These are phyloP conservation scores for Caracal caracal DNA, from an alignment of 2,113 vertebrate species.

Conservation along the genomic window DNA sequence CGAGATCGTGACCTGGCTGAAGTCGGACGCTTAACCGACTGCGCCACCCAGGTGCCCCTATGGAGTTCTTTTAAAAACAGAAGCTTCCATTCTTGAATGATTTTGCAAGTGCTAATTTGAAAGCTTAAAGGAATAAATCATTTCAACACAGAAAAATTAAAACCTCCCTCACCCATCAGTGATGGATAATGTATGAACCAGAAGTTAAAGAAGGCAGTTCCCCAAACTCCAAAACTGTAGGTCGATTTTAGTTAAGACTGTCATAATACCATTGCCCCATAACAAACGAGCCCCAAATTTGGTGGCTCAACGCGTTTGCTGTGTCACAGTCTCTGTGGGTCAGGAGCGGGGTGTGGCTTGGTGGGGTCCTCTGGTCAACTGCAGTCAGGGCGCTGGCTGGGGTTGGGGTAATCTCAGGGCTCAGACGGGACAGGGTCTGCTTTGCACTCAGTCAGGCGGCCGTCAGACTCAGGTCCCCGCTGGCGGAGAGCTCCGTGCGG, in stretches of 20 bases:
- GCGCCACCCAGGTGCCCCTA: no score
- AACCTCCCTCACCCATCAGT: neutral
- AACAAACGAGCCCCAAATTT: neutral
- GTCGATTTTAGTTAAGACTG: neutral
- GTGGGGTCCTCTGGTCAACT: no score
- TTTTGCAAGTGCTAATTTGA: neutral
- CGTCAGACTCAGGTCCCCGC: neutral
- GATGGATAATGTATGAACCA: neutral
- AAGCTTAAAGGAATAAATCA: neutral
- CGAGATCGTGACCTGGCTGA: no score
- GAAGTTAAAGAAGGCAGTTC: neutral
- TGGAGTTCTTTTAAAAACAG: neutral
- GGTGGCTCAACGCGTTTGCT: neutral
- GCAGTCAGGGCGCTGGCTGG: no score
- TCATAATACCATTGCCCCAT: neutral
- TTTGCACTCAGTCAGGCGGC: rapidly evolving
- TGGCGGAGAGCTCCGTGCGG: neutral
- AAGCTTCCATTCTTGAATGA: neutral
- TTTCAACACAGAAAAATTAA: neutral
- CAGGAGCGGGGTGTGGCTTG: neutral
- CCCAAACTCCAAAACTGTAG: neutral
- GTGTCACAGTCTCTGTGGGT: neutral
- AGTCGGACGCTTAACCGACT: no score
- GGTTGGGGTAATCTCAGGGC: neutral
- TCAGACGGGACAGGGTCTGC: neutral